Base-by-base conservation (phyloP, 2,888 invertebrate genomes). In the Drosophila mimetica region DNA sequence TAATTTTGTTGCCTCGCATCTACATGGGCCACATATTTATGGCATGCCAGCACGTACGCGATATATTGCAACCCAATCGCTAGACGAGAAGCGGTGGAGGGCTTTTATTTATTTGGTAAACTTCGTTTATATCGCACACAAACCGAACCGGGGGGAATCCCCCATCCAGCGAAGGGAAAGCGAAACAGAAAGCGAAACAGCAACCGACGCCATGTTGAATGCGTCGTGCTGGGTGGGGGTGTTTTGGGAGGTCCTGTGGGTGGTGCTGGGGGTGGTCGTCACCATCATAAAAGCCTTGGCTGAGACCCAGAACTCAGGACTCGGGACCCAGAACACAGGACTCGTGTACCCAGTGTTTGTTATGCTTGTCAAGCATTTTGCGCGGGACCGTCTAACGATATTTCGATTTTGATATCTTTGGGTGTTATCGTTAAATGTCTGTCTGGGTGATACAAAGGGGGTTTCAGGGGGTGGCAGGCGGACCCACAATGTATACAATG, bases 341-440 rank as follows among this genome's bases (percentile, higher is more conserved):
- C 53, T 60, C 55, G 64, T 83, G 84, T 86, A 77, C 82, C 73
- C 74, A 73, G 75, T 86, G 84, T 88, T 85, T 89, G 88, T 89
- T 89, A 86, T 89, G 89, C 89, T 89, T 89, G 89, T 89, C 88
- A 89, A 89, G 89, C 89, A 81, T 81, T 89, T 86, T 79, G 71
- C 78, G 71, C 65, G 71, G 64, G 51, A 59, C 53, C 74, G 79
- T 79, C 77, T 79, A 81, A 82, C 77, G 82, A 83, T 85, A 88
- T 87, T 87, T 87, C 85, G 84, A 86, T 89, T 87, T 89, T 85
- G 88, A 84, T 89, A 88, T 89, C 88, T 82, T 86, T 85, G 89
- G 84, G 69, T 86, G 80, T 83, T 85, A 89, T 89, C 85, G 79
- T 89, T 89, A 82, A 88, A 86, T 86, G 88, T 73, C 66, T 66